These are phyloP conservation scores for Cephus pygmeus DNA, from an alignment of 2,888 invertebrate species.

Conservation along the genomic window DNA sequence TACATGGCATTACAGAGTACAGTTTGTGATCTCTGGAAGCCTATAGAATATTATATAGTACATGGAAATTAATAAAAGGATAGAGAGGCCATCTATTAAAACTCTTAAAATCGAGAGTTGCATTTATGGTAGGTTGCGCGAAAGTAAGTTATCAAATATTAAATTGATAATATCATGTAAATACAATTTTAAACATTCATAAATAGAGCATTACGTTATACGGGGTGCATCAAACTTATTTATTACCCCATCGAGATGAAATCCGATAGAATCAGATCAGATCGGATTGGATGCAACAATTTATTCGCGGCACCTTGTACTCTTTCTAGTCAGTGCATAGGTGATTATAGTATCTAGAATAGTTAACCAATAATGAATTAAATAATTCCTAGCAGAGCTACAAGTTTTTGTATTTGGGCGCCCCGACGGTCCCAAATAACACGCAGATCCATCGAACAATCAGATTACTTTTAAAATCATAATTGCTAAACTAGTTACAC, in stretches of 20 bases:
- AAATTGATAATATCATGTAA: conserved; percentile 23
- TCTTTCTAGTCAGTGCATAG: conserved; percentile 19
- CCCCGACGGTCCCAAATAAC: conserved; percentile 19
- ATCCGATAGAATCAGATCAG: not conserved
- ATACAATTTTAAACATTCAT: conserved; percentile 26
- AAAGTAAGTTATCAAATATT: not conserved
- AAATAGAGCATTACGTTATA: conserved; percentile 22
- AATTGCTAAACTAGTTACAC: conserved; percentile 6
- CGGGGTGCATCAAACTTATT: not conserved
- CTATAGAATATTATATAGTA: conserved; percentile 32
- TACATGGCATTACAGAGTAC: conserved; percentile 47
- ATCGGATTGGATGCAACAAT: conserved; percentile 1
- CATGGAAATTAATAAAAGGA: conserved; percentile 18
- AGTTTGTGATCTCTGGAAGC: conserved; percentile 36
- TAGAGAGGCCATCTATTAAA: conserved; percentile 10
- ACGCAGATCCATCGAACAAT: conserved; percentile 31
- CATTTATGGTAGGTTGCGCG: not conserved
- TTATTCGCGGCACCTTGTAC: conserved; percentile 16
- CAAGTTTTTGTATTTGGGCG: conserved; percentile 14
- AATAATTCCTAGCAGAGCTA: conserved; percentile 23
- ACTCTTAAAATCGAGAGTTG: conserved; percentile 4
- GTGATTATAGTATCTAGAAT: conserved; percentile 17
- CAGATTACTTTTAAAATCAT: conserved; percentile 19
- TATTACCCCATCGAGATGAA: not conserved
- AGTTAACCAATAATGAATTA: conserved; percentile 17